Percentiles rank a stretch among this genome's conserved stretches.
Conservation (phyloP, 2,888 invertebrate species). For the Dichetophora obliterata region DNA sequence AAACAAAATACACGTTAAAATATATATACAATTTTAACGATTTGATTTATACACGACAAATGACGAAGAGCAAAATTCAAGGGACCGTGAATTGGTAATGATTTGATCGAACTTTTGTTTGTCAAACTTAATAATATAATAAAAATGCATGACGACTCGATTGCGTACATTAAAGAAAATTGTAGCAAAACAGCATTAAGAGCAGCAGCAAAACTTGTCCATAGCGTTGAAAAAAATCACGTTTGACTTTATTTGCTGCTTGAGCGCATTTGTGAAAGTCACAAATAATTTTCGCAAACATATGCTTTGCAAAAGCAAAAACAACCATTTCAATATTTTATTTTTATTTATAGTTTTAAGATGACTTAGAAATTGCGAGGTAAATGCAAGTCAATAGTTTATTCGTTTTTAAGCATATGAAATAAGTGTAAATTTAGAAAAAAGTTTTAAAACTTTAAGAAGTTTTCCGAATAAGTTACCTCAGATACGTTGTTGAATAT, state of each 20-base stretch:
- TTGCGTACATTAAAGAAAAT: background rate
- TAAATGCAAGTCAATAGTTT: no score
- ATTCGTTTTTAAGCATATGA: no score
- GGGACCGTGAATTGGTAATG: constrained; percentile 23
- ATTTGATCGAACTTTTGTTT: constrained; percentile 17
- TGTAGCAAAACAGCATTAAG: background rate
- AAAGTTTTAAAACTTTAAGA: no score
- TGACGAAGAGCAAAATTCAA: background rate
- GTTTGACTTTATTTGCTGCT: constrained; percentile 29
- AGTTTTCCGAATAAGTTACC: no score
- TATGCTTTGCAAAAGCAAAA: background rate
- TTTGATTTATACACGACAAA: background rate
- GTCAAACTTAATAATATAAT: constrained; percentile 1
- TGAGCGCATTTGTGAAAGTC: constrained; percentile 32
- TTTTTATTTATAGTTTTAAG: no score
- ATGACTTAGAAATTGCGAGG: no score
- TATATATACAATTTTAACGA: background rate
- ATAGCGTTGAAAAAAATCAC: constrained; percentile 14
- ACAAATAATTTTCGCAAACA: background rate
- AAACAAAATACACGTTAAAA: constrained; percentile 10
- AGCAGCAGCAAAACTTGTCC: background rate
- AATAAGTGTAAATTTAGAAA: no score
- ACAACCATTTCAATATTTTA: no score
- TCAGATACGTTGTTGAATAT: no score
- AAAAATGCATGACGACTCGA: background rate